Evolutionary conservation across 2,888 invertebrate species (phyloP).

Genomic region (Ceraclea dissimilis): DNA sequence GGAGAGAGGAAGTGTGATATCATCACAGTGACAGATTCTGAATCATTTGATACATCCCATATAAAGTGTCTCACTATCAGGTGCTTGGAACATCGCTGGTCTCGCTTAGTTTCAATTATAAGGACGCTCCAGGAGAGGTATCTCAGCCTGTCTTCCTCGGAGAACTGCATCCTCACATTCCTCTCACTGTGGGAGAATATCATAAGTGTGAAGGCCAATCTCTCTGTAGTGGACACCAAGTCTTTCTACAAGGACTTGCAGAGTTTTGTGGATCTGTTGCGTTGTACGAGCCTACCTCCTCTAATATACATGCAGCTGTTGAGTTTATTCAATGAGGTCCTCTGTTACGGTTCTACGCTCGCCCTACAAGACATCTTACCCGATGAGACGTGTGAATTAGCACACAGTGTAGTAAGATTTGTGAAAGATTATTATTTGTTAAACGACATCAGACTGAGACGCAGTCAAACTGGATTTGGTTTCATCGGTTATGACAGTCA

Average conservation of each 20-base stretch:
- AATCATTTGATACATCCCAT: slow-evolving; percentile 77
- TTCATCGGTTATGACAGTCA: slow-evolving; percentile 43
- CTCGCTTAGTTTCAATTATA: slow-evolving; percentile 66
- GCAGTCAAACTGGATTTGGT: slow-evolving; percentile 41
- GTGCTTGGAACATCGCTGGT: slow-evolving; percentile 80
- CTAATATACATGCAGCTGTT: slow-evolving; percentile 79
- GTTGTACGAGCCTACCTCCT: slow-evolving; percentile 65
- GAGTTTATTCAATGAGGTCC: slow-evolving; percentile 79
- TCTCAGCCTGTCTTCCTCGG: slow-evolving; percentile 51
- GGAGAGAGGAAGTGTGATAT: slow-evolving; percentile 45
- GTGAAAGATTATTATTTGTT: slow-evolving; percentile 77
- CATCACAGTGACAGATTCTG: slow-evolving; percentile 64
- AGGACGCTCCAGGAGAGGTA: slow-evolving; percentile 51
- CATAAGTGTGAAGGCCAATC: slow-evolving; percentile 83
- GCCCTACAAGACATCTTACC: slow-evolving; percentile 82
- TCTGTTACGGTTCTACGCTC: slow-evolving; percentile 86
- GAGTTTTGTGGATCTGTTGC: slow-evolving; percentile 64
- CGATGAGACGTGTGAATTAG: slow-evolving; percentile 80
- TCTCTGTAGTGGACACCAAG: slow-evolving; percentile 82
- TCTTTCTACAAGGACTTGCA: slow-evolving; percentile 81
- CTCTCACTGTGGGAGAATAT: slow-evolving; percentile 83
- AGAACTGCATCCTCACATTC: slow-evolving; percentile 72
- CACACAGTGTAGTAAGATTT: slow-evolving; percentile 77
- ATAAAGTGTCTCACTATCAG: slow-evolving; percentile 82
- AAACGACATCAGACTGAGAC: slow-evolving; percentile 46